These are phyloP conservation scores for Scaptomyza tumidula DNA, from an alignment of 2,888 invertebrate species.

Conservation along the genomic window DNA sequence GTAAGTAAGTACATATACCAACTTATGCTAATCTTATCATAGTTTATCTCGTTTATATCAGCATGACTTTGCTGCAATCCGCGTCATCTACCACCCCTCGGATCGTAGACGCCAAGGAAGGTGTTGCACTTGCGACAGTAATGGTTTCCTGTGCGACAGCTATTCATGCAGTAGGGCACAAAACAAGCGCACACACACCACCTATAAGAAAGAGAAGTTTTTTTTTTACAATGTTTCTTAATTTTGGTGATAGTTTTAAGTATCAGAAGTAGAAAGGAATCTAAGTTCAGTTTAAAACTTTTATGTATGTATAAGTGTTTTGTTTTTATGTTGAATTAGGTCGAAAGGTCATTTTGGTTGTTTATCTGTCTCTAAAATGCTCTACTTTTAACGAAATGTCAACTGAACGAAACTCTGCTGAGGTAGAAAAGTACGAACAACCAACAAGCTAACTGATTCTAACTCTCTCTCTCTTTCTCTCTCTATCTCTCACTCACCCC, in stretches of 20 bases:
- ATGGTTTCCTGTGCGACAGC: slow-evolving; percentile 83
- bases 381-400: background rate
- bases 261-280: too few relatives aligned
- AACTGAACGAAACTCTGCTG: slow-evolving; percentile 1
- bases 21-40: slow-evolving; percentile 44
- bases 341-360: background rate
- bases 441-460: background rate
- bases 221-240: too few relatives aligned
- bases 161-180: slow-evolving; percentile 83
- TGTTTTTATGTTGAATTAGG: background rate
- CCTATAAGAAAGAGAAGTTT: slow-evolving; percentile 42
- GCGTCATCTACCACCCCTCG: slow-evolving; percentile 52
- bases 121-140: slow-evolving; percentile 83
- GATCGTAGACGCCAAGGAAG: slow-evolving; percentile 80
- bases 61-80: background rate
- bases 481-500: slow-evolving; percentile 78
- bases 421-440: background rate
- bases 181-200: slow-evolving; percentile 84
- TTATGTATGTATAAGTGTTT: too few relatives aligned
- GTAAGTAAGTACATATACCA: slow-evolving; percentile 14
- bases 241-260: too few relatives aligned
- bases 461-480: background rate
- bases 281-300: too few relatives aligned
- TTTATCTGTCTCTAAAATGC: too few relatives aligned
- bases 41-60: slow-evolving; percentile 13